These are phyloP conservation scores for Trachurus trachurus DNA, from an alignment of 2,797 vertebrate genomes.

Conservation along the genomic window DNA sequence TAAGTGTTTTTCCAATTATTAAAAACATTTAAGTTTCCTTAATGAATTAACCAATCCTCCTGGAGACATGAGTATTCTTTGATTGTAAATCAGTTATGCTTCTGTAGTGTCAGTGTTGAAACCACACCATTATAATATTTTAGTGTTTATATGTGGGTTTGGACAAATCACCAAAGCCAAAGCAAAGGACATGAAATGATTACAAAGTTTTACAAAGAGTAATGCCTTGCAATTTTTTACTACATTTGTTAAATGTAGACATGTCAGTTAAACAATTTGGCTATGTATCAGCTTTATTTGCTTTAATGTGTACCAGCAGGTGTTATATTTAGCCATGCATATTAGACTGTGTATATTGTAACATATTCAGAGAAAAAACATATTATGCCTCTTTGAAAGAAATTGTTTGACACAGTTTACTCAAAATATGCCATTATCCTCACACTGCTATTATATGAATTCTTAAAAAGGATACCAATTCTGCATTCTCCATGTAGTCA, in stretches of 20 bases:
- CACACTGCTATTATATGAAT: neutral
- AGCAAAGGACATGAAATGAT: no score
- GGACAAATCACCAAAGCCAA: neutral
- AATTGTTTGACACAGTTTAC: neutral
- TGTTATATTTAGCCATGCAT: neutral
- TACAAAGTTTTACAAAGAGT: neutral
- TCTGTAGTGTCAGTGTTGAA: neutral
- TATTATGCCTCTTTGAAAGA: neutral
- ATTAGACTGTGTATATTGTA: neutral
- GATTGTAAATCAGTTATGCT: neutral
- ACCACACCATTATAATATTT: neutral
- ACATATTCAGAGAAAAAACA: neutral
- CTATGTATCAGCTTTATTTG: neutral
- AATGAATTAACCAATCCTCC: neutral
- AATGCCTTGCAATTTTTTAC: no score
- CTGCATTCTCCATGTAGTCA: neutral
- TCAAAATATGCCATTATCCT: neutral
- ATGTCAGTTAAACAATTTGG: no score
- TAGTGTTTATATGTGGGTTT: neutral
- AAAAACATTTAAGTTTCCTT: neutral
- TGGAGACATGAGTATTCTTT: neutral
- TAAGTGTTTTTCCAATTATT: constrained; percentile 1
- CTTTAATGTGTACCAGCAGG: neutral
- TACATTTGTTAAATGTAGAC: no score
- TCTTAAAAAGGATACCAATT: neutral